phyloP scores from a whole-genome alignment of 2,797 vertebrate species.

The Neosilurus mollespiculum region DNA sequence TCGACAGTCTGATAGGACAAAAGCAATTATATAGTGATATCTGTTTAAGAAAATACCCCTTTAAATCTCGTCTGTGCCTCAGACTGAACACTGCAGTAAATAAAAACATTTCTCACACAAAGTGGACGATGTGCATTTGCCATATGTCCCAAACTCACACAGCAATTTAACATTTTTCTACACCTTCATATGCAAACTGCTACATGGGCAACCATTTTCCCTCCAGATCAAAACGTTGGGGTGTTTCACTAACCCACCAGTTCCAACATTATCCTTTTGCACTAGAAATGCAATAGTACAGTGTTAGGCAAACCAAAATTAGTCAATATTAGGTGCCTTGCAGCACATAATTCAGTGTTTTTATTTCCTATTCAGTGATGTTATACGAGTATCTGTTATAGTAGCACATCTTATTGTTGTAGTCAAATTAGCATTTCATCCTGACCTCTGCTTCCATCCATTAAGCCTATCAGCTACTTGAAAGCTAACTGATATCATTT shows the following conservation, averaged over 20 bases:
- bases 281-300: neutral
- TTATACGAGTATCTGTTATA: neutral
- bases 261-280: neutral
- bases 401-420: too few relatives aligned
- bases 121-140: neutral
- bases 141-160: conserved; percentile 11
- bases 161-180: neutral
- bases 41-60: too few relatives aligned
- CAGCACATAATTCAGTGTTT: neutral
- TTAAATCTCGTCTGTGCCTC: neutral
- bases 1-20: too few relatives aligned
- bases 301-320: neutral
- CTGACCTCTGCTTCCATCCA: neutral
- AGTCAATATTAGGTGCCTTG: neutral
- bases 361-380: neutral
- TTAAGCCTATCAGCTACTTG: neutral
- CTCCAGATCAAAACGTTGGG: neutral
- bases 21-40: too few relatives aligned
- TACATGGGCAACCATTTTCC: conserved; percentile 11
- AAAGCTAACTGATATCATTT: neutral
- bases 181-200: neutral
- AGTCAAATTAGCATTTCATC: neutral
- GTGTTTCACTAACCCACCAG: neutral
- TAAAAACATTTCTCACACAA: neutral
- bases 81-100: neutral